Conservation (phyloP, 2,797 vertebrate genomes). For the Rhinophrynus dorsalis region DNA sequence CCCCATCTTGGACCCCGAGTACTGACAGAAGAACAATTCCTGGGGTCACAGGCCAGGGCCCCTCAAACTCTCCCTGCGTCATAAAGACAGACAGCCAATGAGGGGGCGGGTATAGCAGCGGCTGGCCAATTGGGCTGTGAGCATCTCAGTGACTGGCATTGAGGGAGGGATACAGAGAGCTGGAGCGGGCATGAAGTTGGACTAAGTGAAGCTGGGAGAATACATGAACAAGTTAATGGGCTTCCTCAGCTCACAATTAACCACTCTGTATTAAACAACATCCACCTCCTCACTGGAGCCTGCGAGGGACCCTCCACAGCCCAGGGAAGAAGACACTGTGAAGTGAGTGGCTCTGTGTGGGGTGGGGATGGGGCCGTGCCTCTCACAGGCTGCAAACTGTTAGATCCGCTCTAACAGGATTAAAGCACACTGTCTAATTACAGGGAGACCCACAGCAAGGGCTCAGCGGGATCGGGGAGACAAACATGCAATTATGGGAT, state of each 20-base stretch:
- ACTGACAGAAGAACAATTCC: background rate
- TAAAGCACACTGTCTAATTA: background rate
- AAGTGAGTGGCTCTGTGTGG: conserved; percentile 6
- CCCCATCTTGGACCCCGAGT: too few relatives aligned
- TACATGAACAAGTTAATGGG: conserved; percentile 67
- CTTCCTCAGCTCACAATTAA: conserved; percentile 64
- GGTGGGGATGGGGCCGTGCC: background rate
- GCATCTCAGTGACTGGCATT: conserved; percentile 57
- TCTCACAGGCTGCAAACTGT: background rate
- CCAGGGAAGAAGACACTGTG: background rate
- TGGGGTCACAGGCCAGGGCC: conserved; percentile 12
- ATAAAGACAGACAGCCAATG: conserved; percentile 51
- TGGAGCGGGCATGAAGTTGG: conserved; percentile 66
- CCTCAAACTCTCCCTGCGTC: conserved; percentile 30
- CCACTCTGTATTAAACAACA: conserved; percentile 52
- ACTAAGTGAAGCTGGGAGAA: conserved; percentile 56
- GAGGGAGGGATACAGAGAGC: conserved; percentile 50
- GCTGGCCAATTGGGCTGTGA: conserved; percentile 57
- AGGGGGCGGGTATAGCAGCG: background rate
- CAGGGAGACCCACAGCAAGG: too few relatives aligned
- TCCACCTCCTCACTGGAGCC: conserved; percentile 37
- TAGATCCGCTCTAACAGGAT: background rate
- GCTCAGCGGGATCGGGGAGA: too few relatives aligned
- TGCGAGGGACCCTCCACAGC: conserved; percentile 41
- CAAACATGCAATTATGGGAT: too few relatives aligned